phyloP scores from a whole-genome alignment of 2,888 invertebrate genomes.

The Rhagonycha lutea region DNA sequence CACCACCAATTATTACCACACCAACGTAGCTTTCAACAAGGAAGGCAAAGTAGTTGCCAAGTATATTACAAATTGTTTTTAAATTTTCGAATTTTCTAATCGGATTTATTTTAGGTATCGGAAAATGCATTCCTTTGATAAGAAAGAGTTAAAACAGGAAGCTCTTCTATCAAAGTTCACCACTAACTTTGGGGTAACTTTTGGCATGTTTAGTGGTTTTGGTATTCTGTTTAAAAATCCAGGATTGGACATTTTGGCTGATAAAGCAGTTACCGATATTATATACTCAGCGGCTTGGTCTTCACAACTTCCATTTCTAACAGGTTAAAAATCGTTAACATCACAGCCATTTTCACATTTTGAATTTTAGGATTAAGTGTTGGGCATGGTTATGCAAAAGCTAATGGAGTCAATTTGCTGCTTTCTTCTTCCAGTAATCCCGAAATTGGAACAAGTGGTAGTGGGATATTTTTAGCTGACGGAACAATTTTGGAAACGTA shows the following conservation, averaged over 20 bases:
- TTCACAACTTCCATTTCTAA: background rate
- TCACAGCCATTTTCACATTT: background rate
- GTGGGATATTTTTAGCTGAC: conserved; percentile 34
- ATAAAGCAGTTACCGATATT: background rate
- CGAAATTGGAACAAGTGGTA: conserved; percentile 30
- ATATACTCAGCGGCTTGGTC: background rate
- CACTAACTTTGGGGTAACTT: background rate
- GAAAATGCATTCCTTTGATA: background rate
- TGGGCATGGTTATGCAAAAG: conserved; percentile 38
- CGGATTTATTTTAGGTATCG: background rate
- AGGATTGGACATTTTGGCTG: background rate
- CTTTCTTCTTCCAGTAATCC: conserved; percentile 33
- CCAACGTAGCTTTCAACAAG: background rate
- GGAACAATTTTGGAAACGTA: conserved; percentile 6
- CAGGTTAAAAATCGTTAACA: background rate
- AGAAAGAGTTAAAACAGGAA: background rate
- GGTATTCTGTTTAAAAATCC: background rate
- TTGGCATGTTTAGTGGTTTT: background rate
- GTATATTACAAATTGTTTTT: background rate
- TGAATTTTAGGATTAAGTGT: background rate
- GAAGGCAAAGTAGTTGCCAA: background rate
- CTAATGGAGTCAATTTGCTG: conserved; percentile 37
- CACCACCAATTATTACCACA: background rate
- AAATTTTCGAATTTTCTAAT: background rate
- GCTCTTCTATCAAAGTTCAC: background rate